A percentile compares a stretch with the other conserved stretches of the same genome.
phyloP scores from a whole-genome alignment of 1,140 invertebrate species.

The Anoplophora glabripennis region DNA sequence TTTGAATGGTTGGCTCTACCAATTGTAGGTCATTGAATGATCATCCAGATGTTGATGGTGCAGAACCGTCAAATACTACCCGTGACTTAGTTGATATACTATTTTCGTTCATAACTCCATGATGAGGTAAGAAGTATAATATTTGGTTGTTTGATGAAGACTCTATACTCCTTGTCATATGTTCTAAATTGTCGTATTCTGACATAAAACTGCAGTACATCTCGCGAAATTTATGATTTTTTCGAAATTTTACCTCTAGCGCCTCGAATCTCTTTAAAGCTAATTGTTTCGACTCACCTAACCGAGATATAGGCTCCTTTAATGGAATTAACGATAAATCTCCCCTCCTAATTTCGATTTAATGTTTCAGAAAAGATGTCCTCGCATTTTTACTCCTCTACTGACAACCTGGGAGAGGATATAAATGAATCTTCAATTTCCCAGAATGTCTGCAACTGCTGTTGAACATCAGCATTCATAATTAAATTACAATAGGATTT shows the following conservation, averaged over 20 bases:
- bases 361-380: constrained; percentile 14
- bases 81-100: constrained; percentile 30
- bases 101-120: constrained; percentile 27
- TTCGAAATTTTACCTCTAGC: not conserved
- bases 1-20: constrained; percentile 44
- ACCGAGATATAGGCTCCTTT: not conserved
- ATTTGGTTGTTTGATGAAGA: not conserved
- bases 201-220: not conserved
- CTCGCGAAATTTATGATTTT: not conserved
- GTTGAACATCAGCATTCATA: not conserved
- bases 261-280: not conserved
- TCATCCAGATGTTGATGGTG: constrained; percentile 26
- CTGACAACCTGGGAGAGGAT: not conserved
- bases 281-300: constrained; percentile 11
- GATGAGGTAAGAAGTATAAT: constrained; percentile 41
- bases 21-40: constrained; percentile 45
- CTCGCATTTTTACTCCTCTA: constrained; percentile 13
- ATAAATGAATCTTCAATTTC: constrained; percentile 18
- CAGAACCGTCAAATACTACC: constrained; percentile 37
- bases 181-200: constrained; percentile 11
- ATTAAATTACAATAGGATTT: not conserved
- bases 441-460: constrained; percentile 16
- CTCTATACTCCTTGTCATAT: not conserved
- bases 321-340: constrained; percentile 19
- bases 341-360: not conserved